Evolutionary conservation across 2,797 vertebrate species (phyloP), one percentile per base, ranked within the genome.

Genomic region (Anabas testudineus): DNA sequence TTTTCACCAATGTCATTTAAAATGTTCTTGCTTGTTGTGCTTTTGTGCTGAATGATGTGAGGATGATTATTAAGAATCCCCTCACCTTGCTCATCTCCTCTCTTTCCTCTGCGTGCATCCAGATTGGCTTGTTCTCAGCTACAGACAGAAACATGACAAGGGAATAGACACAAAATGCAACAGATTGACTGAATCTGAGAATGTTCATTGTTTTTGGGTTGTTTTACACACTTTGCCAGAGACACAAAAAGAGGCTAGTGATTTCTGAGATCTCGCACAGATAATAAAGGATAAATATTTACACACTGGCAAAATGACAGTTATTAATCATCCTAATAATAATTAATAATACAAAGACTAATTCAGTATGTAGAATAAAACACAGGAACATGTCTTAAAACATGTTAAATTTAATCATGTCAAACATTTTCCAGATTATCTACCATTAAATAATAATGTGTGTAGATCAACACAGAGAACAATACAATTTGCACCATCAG

Each of bases 81-180:
- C 96, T 94, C 87, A 99, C 98, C 95, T 96, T 99, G 93, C 97
- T 99, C 97, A 97, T 97, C 87, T 98, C 97, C 82, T 99, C 98
- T 60, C 98, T 93, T 80, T 99, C 98, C 86, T 99, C 98, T 0
- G 98, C 98, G 1, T 99, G 98, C 98, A 99, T 99, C 98, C 98
- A 99, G 90, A 99, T 99, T 19, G 98, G 98, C 76, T 99, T 99
- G 93, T 99, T 98, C 72, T 99, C 95, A 84, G 95, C 98, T 99
- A 92, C 56, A 87, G 64, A 82, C 63, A 86, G n/a, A 91, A 14
- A 93, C 39, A 92, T 57, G 84, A 30, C 51, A 82, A 89, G 34
- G 73, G 46, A 43, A 59, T 89, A 79, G 69, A 73, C 67, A 82
- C 47, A 68, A 19, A 49, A 67, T 18, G 45, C 56, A 74, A 71